Base-by-base conservation (phyloP, 1,140 invertebrate genomes). In the Caenorhabditis tropicalis region DNA sequence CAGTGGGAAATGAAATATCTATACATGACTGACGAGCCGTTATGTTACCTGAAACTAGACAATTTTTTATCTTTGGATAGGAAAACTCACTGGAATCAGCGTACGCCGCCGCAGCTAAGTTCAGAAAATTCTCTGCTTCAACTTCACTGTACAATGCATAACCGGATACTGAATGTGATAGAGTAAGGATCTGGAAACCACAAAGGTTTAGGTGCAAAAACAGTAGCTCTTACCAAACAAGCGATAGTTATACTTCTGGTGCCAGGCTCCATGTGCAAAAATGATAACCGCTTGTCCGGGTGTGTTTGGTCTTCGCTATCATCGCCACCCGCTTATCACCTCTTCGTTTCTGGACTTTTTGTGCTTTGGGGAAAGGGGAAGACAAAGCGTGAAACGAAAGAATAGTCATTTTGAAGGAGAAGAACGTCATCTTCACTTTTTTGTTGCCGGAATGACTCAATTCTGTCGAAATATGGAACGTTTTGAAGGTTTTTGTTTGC, bases 21-120 rank as follows among this genome's bases (percentile, higher is more conserved):
- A 82, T 27, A 39, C 82, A 82, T 33, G 43, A 49, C 33, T 65
- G 39, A 16, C 82, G 56, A 51, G 82, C 46, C 2, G 39, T 82
- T 31, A 31, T n/a, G n/a, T 82, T 82, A 24, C 36, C 33, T 43
- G 33, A 43, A 33, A 6, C 9, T 7, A 46, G 15, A 24, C 7
- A 74, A 24, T 46, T 46, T 39, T 36, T 24, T 10, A 19, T 5
- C 21, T 9, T 0, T 1, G n/a, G 15, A 9, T 1, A 19, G 10
- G 10, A 0, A 10, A 74, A 74, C 36, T 74, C n/a, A 74, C 65
- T 74, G n/a, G 65, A 39, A 46, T 74, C 48, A 1, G 82, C 56
- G 60, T 82, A 82, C 10, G 82, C 82, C 19, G 82, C 82, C 6
- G 82, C 82, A 15, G 82, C 82, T 29, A 82, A 74, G 74, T 82